A percentile compares a stretch with the other conserved stretches of the same genome.
phyloP scores from a whole-genome alignment of 1,140 invertebrate species.

The Trichonephila clavipes region DNA sequence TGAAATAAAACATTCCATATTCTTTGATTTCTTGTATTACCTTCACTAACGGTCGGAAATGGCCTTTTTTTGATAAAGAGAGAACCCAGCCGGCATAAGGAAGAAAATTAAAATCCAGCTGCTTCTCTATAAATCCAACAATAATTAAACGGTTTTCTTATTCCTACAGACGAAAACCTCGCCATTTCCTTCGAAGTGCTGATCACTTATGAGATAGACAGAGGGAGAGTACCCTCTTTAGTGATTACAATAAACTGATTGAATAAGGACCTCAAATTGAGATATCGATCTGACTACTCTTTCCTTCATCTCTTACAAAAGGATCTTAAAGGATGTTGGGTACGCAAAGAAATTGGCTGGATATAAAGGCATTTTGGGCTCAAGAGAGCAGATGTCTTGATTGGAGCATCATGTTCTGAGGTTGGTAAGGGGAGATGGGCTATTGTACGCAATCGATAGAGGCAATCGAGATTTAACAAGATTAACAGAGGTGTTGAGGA shows the following conservation, averaged over 20 bases:
- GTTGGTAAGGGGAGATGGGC: neutral
- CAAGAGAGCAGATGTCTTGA: neutral
- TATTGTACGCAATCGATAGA: neutral
- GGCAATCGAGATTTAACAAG: conserved; percentile 29
- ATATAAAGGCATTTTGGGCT: conserved; percentile 24
- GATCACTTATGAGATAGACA: neutral
- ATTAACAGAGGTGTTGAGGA: conserved; percentile 19
- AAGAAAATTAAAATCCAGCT: conserved; percentile 22
- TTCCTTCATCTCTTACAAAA: neutral
- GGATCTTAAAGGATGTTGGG: neutral
- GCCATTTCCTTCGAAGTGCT: neutral
- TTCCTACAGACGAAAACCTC: neutral
- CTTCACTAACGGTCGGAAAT: neutral
- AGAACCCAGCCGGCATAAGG: neutral
- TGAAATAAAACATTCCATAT: too few species aligned
- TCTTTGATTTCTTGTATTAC: neutral
- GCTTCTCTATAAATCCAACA: neutral
- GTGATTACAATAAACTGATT: neutral
- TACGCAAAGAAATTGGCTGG: conserved; percentile 23
- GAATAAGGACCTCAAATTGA: neutral
- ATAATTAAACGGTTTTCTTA: conserved; percentile 4
- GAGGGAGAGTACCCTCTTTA: neutral
- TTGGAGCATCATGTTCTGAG: neutral
- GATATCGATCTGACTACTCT: neutral
- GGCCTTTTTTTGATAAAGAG: neutral